Evolutionary conservation across 2,797 vertebrate species (phyloP).

Genomic region (Gastrophryne carolinensis): DNA sequence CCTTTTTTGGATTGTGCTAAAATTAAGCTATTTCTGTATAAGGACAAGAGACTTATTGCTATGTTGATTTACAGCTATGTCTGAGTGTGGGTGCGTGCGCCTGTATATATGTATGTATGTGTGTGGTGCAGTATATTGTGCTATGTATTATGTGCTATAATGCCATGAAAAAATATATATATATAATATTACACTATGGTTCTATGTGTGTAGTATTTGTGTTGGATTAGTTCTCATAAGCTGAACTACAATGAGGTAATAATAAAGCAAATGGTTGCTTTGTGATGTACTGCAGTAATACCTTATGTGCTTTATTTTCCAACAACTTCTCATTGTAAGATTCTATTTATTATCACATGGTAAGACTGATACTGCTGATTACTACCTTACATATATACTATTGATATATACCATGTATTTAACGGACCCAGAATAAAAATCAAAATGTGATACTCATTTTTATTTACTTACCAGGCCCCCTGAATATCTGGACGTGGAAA

Average conservation of each 20-base stretch:
- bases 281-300: background rate
- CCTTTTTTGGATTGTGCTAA: background rate
- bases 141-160: no score
- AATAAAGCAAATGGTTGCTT: background rate
- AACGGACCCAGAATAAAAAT: background rate
- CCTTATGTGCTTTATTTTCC: background rate
- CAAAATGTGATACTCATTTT: conserved; percentile 74
- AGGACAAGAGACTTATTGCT: no score
- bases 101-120: background rate
- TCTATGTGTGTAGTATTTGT: background rate
- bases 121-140: no score
- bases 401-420: background rate
- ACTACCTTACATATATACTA: no score
- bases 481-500: conserved; percentile 78
- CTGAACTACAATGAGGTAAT: background rate
- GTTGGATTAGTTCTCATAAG: background rate
- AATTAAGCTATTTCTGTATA: background rate
- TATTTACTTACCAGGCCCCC: conserved; percentile 77
- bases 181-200: no score
- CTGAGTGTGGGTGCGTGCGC: background rate
- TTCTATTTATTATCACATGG: background rate
- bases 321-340: no score
- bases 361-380: background rate
- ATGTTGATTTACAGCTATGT: background rate
- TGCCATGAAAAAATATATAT: no score